Percentiles rank a stretch among this genome's conserved stretches.
phyloP scores from a whole-genome alignment of 2,888 invertebrate species.

The Melanophora roralis region DNA sequence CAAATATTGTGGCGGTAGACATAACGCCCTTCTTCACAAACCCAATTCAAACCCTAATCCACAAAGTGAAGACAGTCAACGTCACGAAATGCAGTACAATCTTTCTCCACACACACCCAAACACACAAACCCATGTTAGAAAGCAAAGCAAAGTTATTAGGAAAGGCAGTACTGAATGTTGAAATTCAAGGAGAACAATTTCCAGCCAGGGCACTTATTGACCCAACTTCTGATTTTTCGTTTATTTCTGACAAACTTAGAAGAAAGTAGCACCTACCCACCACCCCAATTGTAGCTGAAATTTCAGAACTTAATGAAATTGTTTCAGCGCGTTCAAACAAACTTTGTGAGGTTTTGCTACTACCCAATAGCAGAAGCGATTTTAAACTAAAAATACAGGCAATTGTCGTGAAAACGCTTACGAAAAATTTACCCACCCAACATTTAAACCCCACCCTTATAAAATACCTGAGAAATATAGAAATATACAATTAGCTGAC shows the following conservation, averaged over 20 bases:
- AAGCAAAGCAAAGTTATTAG: neutral
- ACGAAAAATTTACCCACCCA: neutral
- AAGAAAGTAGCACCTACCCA: neutral
- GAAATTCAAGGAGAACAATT: neutral
- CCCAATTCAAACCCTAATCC: neutral
- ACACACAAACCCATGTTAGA: neutral
- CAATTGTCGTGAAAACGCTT: neutral
- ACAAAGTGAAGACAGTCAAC: too few species aligned
- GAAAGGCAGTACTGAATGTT: neutral
- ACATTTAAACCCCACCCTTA: neutral
- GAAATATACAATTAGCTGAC: neutral
- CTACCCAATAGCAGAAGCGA: neutral
- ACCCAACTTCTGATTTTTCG: neutral
- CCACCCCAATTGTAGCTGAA: neutral
- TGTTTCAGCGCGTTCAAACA: neutral
- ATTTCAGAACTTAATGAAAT: neutral
- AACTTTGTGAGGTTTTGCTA: neutral
- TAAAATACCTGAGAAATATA: neutral
- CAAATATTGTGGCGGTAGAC: neutral
- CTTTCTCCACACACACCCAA: too few species aligned
- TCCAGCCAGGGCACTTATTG: neutral
- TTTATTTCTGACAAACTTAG: neutral
- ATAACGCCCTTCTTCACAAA: neutral
- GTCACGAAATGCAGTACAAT: too few species aligned
- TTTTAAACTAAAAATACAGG: neutral